Percentiles rank a stretch among this genome's conserved stretches.
Evolutionary conservation across 2,888 invertebrate species (phyloP).

Genomic region (Artemia sinica): DNA sequence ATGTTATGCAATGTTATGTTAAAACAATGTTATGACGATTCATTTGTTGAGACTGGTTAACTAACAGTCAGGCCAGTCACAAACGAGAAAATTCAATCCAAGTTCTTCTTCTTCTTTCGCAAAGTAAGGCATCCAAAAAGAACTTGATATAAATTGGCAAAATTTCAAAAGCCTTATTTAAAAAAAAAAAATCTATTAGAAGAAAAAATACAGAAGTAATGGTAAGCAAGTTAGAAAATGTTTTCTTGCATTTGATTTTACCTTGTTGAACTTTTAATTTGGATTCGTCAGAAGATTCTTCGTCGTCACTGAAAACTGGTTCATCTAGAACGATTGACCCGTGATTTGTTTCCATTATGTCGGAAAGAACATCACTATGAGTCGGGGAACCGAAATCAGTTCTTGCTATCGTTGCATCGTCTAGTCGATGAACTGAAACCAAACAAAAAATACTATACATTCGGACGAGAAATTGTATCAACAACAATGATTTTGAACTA

Average conservation of each 20-base stretch:
- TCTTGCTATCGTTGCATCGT: background rate
- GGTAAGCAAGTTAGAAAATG: constrained; percentile 15
- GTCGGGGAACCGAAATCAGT: background rate
- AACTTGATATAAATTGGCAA: too few relatives aligned
- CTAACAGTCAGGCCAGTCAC: too few relatives aligned
- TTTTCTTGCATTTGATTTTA: background rate
- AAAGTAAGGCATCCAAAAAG: too few relatives aligned
- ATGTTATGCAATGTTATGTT: too few relatives aligned
- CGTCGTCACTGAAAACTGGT: constrained; percentile 20
- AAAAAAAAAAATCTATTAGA: constrained; percentile 12
- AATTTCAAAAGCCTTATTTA: constrained; percentile 25
- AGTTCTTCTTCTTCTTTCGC: too few relatives aligned
- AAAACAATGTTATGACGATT: too few relatives aligned
- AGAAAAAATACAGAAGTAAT: constrained; percentile 20
- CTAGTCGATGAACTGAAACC: constrained; percentile 1
- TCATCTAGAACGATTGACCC: constrained; percentile 14
- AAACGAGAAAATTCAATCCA: too few relatives aligned
- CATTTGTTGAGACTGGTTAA: too few relatives aligned
- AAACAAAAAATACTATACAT: too few relatives aligned
- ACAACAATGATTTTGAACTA: background rate
- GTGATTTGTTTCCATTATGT: constrained; percentile 18
- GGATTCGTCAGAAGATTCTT: constrained; percentile 17
- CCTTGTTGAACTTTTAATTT: too few relatives aligned
- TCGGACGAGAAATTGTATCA: too few relatives aligned
- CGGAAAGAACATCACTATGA: background rate